phyloP scores from a whole-genome alignment of 2,888 invertebrate species.

The Sceliomorpha sp. region DNA sequence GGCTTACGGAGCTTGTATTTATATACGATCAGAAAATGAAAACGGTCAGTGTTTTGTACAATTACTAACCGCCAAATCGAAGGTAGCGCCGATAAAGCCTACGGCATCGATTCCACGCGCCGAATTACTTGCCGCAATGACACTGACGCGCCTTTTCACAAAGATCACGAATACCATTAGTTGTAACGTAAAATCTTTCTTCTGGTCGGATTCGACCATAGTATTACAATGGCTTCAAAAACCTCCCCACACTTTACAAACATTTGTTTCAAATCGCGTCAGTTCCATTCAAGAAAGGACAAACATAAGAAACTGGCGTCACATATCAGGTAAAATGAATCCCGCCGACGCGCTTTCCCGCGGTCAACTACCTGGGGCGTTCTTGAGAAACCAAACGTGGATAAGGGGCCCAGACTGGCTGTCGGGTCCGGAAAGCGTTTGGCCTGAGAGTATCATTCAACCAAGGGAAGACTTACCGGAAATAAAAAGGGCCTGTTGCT shows the following conservation, averaged over 20 bases:
- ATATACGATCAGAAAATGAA: conserved; percentile 26
- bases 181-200: background rate
- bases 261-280: conserved; percentile 20
- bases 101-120: too few relatives aligned
- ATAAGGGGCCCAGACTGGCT: too few relatives aligned
- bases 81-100: too few relatives aligned
- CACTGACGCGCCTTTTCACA: conserved; percentile 1
- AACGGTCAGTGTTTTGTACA: too few relatives aligned
- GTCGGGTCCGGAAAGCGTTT: too few relatives aligned
- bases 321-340: background rate
- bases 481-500: conserved; percentile 12
- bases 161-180: conserved; percentile 4
- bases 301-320: conserved; percentile 7
- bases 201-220: conserved; percentile 17
- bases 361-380: conserved; percentile 9
- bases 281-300: conserved; percentile 16
- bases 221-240: conserved; percentile 15
- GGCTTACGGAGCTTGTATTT: conserved; percentile 55
- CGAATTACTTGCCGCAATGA: background rate
- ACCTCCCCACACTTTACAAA: conserved; percentile 8
- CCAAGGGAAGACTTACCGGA: conserved; percentile 2
- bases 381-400: conserved; percentile 10
- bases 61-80: too few relatives aligned
- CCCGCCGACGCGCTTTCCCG: conserved; percentile 9
- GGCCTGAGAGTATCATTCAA: conserved; percentile 1